Percentiles rank a stretch among this genome's conserved stretches.
phyloP scores from a whole-genome alignment of 2,113 vertebrate genomes.

The Scolopax mira region DNA sequence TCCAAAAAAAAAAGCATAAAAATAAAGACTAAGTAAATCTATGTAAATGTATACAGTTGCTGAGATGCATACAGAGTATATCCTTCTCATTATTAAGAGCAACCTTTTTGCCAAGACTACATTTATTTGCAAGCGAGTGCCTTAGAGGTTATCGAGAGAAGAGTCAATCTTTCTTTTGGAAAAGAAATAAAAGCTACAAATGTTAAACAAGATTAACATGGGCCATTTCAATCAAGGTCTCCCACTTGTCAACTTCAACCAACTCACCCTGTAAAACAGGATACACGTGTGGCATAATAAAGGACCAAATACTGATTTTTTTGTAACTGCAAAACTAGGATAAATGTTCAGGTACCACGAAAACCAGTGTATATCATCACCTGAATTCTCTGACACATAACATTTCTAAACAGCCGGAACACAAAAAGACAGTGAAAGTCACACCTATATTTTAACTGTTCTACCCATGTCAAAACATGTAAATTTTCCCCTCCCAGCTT shows the following conservation, averaged over 20 bases:
- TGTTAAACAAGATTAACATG: constrained; percentile 2
- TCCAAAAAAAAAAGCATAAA: not conserved
- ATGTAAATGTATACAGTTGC: constrained; percentile 25
- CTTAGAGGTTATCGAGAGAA: not conserved
- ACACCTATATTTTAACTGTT: not conserved
- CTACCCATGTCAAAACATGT: not conserved
- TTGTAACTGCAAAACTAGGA: not conserved
- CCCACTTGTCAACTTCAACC: not conserved
- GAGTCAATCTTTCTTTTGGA: not conserved
- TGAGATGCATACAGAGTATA: not conserved
- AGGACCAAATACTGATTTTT: not conserved
- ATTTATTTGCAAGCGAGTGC: not conserved
- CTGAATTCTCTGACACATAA: not conserved
- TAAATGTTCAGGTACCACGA: not conserved
- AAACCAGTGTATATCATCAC: not conserved
- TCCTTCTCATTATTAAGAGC: not conserved
- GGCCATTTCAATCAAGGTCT: not conserved
- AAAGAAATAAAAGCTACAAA: constrained; percentile 25
- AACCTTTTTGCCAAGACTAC: not conserved
- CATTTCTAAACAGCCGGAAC: not conserved
- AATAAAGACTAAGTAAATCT: not conserved
- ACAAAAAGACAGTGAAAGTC: not conserved
- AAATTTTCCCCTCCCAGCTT: not conserved
- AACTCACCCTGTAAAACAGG: not conserved
- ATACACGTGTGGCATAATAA: not conserved